Evolutionary conservation across 2,888 invertebrate species (phyloP), one percentile per base, ranked within the genome.

Genomic region (Gonocerus acuteangulatus): DNA sequence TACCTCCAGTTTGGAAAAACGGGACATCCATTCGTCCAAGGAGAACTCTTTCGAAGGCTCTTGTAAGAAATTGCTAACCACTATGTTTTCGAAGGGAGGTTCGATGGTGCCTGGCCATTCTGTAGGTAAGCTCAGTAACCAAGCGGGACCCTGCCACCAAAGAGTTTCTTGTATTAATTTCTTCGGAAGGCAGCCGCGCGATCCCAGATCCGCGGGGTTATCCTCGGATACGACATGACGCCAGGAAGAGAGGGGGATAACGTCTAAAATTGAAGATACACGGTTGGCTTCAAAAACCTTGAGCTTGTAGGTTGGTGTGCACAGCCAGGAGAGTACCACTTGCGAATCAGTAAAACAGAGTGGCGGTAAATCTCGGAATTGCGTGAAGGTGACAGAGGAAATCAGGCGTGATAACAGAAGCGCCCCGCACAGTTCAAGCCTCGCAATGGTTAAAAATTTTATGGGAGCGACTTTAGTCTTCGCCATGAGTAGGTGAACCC

Each of bases 201-300:
- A 72, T 1, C 69, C 64, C 9, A 68, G 64, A 62, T 72, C 71
- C 1, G 71, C 71, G 0, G 71, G 70, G 57, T 73, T 72, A 6
- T 66, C 61, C n/a, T 61, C 54, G 2, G 69, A 67, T 16, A 59
- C 45, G 0, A 72, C 69, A 49, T 72, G 69, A 27, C 54, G 44
- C 71, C 72, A 73, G 15, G 58, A 54, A 1, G 51, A 52, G 15
- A 47, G 16, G 3, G 68, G 63, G 13, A 68, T 64, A 9, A 62
- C 22, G 7, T 67, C 65, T 49, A 71, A 68, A 18, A 72, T 71
- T 56, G 69, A 56, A 0, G 68, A 63, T 2, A 72, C 69, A 48
- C 71, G 60, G 63, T 73, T 72, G 1, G 69, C 69, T 4, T 69
- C 67, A 54, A 66, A 69, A 1, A 66, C 65, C 44, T 65, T 63